Evolutionary conservation across 2,113 vertebrate genomes (phyloP).

Genomic region (Phaetusa simplex): DNA sequence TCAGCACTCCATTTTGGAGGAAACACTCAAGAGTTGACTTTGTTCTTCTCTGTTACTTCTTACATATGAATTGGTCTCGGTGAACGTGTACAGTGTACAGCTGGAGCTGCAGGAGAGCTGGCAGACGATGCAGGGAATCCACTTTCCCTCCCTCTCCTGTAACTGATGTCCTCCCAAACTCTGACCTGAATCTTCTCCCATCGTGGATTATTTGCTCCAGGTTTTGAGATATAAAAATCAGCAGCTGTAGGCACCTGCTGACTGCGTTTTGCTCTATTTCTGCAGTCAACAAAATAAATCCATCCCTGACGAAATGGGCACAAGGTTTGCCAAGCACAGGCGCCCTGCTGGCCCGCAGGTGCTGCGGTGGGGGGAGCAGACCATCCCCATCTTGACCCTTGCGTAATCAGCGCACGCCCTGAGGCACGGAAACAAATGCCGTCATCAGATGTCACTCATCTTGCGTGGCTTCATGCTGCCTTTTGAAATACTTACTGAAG

Average conservation of each 20-base stretch:
- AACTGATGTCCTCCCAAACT: background rate
- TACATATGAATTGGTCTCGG: background rate
- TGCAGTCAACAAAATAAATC: background rate
- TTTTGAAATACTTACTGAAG: background rate
- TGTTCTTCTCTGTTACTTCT: background rate
- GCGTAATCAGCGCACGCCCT: background rate
- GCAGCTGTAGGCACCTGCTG: background rate
- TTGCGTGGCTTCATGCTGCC: background rate
- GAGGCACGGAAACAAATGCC: background rate
- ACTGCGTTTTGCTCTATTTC: background rate
- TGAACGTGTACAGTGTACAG: accelerated
- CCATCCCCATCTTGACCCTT: background rate
- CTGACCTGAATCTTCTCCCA: background rate
- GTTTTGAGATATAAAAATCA: background rate
- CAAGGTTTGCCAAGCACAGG: background rate
- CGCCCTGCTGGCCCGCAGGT: background rate
- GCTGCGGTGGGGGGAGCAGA: background rate
- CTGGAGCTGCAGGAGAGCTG: background rate
- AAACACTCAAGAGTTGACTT: background rate
- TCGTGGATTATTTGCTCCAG: background rate
- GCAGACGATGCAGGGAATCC: background rate
- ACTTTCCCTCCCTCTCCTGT: background rate
- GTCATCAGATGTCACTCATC: background rate
- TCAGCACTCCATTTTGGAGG: background rate
- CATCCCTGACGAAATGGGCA: background rate